Evolutionary conservation across 2,888 invertebrate genomes (phyloP), one percentile per base, ranked within the genome.

Genomic region (Bellardia pandia): DNA sequence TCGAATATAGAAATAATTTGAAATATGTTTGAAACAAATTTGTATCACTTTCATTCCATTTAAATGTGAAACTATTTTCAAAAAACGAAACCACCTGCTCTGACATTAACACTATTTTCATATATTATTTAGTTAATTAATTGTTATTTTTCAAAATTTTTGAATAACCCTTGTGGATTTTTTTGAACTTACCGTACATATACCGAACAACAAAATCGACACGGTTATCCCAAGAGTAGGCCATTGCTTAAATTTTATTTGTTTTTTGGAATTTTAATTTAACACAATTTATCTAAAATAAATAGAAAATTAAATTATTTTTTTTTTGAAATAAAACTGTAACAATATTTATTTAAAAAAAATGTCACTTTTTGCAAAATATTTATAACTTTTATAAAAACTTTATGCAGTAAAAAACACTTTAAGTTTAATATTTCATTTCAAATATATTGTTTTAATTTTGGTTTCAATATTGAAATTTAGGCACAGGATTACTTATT

Each of bases 191-290:
- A 97, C 97, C 97, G 92, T 97, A 97, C 91, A 97, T 95, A 94
- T 96, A 96, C 93, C 96, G 95, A 90, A 97, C 96, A 92, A 97
- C 96, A 93, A 97, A 97, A 92, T 95, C 96, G 89, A 97, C 97
- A 92, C 97, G 95, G 94, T 96, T 97, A 92, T 97, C 96, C 97
- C 97, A 97, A 92, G 96, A 95, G 94, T 97, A 97, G 84, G 97
- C 96, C 97, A 97, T 97, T 91, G 88, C 89, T 85, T 78, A 88
- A 88, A 79, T 80, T 89, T 89, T 6, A 75, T 66, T 84, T 86
- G 37, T 58, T 82, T 42, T 86, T 68, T 87, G 88, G 72, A 85
- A 88, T 84, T 88, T 77, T 72, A 81, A 74, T 86, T 88, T 86
- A 85, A 90, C 90, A 91, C 89, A 90, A 90, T 89, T 85, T 87